These are phyloP conservation scores for Anguilla pacifica DNA, from an alignment of 2,797 vertebrate genomes.

Conservation along the genomic window DNA sequence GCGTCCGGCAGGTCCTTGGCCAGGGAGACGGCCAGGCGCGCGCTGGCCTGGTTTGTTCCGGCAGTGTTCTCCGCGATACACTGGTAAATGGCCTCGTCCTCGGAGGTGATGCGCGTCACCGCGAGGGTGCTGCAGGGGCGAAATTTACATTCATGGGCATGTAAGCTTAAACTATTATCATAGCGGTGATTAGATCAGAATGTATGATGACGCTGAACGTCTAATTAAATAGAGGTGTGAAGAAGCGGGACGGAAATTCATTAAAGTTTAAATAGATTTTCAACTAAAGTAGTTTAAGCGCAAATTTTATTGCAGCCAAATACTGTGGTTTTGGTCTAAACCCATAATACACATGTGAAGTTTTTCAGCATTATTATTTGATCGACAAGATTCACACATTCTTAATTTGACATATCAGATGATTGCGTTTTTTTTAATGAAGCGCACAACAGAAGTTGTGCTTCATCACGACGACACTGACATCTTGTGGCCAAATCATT, in stretches of 20 bases:
- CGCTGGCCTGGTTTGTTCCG: slow-evolving; percentile 65
- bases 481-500: slow-evolving; percentile 44
- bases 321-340: not conserved
- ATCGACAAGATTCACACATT: not conserved
- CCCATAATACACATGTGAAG: not conserved
- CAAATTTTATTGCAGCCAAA: not conserved
- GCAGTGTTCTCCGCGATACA: slow-evolving; percentile 60
- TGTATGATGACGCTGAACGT: not conserved
- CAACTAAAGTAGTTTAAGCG: too few relatives aligned
- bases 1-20: slow-evolving; percentile 52
- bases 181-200: not conserved
- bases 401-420: not conserved
- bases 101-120: slow-evolving; percentile 50
- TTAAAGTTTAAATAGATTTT: not conserved
- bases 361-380: slow-evolving; percentile 16
- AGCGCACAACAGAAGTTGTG: not conserved
- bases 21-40: slow-evolving; percentile 52
- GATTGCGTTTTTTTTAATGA: not conserved
- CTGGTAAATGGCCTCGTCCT: slow-evolving; percentile 65
- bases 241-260: not conserved
- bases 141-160: not conserved
- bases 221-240: not conserved
- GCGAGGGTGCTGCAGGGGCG: slow-evolving; percentile 52
- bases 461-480: slow-evolving; percentile 28
- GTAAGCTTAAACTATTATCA: not conserved